Base-by-base conservation (phyloP, 2,888 invertebrate genomes). In the Zele albiditarsus region DNA sequence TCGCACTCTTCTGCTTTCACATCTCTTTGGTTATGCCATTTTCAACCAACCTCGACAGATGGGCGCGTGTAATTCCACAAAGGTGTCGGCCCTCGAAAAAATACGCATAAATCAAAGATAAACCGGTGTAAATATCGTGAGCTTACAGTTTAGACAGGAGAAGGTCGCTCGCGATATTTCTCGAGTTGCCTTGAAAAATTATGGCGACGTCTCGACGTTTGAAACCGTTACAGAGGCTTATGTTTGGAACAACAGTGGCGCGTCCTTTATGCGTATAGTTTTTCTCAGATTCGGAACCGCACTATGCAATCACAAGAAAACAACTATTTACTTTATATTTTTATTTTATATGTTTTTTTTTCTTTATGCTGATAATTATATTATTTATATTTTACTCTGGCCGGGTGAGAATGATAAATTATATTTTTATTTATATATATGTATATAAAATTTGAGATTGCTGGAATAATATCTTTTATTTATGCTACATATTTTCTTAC, bases 21-120 rank as follows among this genome's bases (percentile, higher is more conserved):
- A 28, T 58, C 14, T 62, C 62, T 20, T 42, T 66, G 23, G 57
- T 42, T 33, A 65, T 53, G 69, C 27, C 14, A 8, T 49, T 66
- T 62, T 68, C 72, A 71, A 71, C 76, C 67, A 53, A 25, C 53
- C 66, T 60, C 65, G 70, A 65, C 76, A 72, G 78, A 74, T 68
- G 79, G 79, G 66, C 78, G 76, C 73, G 78, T 78, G 80, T 79
- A 81, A 82, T 82, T 80, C 80, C 77, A 68, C 68, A 31, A 62
- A 63, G 38, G 72, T 72, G 77, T 75, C 68, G 73, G 70, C 57
- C 49, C 27, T 42, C 72, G 38, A 73, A 33, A 73, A 75, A 67
- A 77, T 73, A 73, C 71, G 74, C 79, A 83, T 83, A 84, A 83
- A 81, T 83, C 82, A 82, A 75, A 79, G 72, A 78, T 76, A 80